Percentiles rank a stretch among this genome's conserved stretches.
These are phyloP conservation scores for Volucella bombylans DNA, from an alignment of 2,888 invertebrate species.

Conservation along the genomic window DNA sequence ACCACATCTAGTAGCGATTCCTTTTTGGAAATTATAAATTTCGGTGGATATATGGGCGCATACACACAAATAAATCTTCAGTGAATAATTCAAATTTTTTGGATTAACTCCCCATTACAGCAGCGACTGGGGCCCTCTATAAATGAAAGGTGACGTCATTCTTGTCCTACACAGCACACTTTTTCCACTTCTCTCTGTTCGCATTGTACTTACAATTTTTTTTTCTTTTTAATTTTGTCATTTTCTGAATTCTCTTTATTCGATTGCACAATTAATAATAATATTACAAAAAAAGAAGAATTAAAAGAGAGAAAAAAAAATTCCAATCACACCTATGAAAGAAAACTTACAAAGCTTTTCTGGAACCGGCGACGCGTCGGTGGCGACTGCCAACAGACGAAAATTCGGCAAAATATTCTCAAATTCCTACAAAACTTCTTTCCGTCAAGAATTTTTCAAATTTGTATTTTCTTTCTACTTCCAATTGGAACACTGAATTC, in stretches of 20 bases:
- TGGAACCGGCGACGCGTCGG: constrained; percentile 18
- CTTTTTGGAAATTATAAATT: background rate
- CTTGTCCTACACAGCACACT: constrained; percentile 29
- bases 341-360: constrained; percentile 27
- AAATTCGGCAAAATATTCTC: background rate
- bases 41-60: background rate
- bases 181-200: background rate
- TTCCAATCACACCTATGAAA: background rate
- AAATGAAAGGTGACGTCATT: constrained; percentile 44
- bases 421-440: background rate
- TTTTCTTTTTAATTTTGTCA: background rate
- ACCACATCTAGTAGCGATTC: background rate
- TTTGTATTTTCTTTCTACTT: constrained; percentile 23
- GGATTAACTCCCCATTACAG: constrained; percentile 17
- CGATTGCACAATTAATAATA: constrained; percentile 3
- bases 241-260: background rate
- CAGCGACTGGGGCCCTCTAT: background rate
- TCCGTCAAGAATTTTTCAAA: background rate
- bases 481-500: constrained; percentile 52
- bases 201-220: background rate
- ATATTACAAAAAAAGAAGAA: background rate
- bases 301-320: constrained; percentile 2
- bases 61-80: background rate
- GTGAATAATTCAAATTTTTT: background rate
- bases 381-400: background rate